Base-by-base conservation (phyloP, 2,888 invertebrate genomes). In the Rhodophaea formosa region DNA sequence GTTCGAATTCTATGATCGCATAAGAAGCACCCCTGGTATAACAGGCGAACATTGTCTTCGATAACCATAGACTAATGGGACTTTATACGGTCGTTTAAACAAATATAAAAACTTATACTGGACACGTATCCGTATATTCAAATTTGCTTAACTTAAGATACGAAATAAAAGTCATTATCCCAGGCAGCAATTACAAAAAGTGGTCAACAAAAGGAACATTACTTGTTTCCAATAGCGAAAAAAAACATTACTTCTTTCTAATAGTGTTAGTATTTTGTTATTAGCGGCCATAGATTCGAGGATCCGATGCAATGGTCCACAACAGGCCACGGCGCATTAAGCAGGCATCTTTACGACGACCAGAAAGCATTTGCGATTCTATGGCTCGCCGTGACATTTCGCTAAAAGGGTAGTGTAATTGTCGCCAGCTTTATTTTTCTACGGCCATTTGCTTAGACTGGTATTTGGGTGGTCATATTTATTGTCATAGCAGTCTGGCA, bases 351-450 rank as follows among this genome's bases (percentile, higher is more conserved):
- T 56, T 56, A 56, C 29, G 42, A 29, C 49, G 17, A 35, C 35
- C 45, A 55, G 53, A 54, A 44, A 55, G 35, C 56, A 56, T 56
- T 56, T 56, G 56, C 49, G 30, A 56, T 56, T 49, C 49, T 56
- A 49, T 56, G 15, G 49, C 49, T 15, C 39, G 29, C 47, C 39
- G 56, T 56, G 65, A 59, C 62, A 64, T 66, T 66, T 64, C 30
- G 59, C 58, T 63, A 62, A 65, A 65, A 67, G 67, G 65, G 64
- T 67, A 57, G 49, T 42, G 49, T 49, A 56, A 56, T 56, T 56
- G 49, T 56, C 56, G 43, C 42, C 30, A 8, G 49, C 29, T 56
- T 56, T 56, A 17, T 53, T 56, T 55, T 56, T 56, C 49, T 43
- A 56, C 15, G 47, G 56, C 35, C 30, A 15, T 56, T 56, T 49